Base-by-base conservation (phyloP, 2,888 invertebrate species). In the Lapara coniferarum region DNA sequence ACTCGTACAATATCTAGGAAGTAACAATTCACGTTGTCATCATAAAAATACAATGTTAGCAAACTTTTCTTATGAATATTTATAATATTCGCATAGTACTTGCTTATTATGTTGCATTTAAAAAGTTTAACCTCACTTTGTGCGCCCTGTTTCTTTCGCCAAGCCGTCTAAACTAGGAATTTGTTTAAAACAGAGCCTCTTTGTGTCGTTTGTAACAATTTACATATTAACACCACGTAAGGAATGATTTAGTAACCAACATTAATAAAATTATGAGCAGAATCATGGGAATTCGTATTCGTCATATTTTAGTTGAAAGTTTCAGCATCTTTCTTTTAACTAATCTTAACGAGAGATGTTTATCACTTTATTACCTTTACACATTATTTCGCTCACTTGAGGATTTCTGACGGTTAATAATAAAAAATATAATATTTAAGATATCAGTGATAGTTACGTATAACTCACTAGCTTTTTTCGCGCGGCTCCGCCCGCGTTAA, bases 1-100 rank as follows among this genome's bases (percentile, higher is more conserved):
- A 71, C 73, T 75, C 49, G 49, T 25, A 63, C 63, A 49, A 63
- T 46, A 25, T 75, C 73, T 58, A 74, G 77, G 77, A 81, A 80
- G 75, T 71, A 67, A 78, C 80, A 81, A 76, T 73, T 81, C 75
- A 79, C 75, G 73, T 73, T 69, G 73, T 75, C 76, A 73, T 76
- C 76, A 74, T 78, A 80, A 80, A 81, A 80, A 77, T 79, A 76
- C 76, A 71, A 75, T 75, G 77, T 77, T 73, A 73, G 74, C 75
- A 74, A 75, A 78, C 71, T 76, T 75, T 77, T 76, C 73, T 76
- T 74, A 81, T 81, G 75, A 81, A 79, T 80, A 81, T 81, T 80
- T 78, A 81, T 76, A 74, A 51, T 75, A 72, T 75, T 74, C 77
- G 74, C 72, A 63, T 51, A 44, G 14, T 12, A 52, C 58, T 37